Evolutionary conservation across 2,797 vertebrate genomes (phyloP).

Genomic region (Thunnus albacares): DNA sequence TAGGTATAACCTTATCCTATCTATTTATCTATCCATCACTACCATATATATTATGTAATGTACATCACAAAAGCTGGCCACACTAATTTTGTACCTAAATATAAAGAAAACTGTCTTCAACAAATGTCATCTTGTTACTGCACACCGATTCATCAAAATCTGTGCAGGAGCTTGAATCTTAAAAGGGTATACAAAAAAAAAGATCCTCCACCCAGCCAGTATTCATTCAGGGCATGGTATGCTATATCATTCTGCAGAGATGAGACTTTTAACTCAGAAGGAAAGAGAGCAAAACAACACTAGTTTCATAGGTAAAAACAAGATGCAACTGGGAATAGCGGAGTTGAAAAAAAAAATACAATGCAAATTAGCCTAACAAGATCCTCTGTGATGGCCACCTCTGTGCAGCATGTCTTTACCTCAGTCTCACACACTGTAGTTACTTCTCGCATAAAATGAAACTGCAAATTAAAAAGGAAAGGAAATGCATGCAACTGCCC

Average conservation of each 20-base stretch:
- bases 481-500: conserved; percentile 67
- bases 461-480: conserved; percentile 55
- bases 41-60: neutral
- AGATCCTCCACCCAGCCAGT: neutral
- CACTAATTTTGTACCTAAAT: neutral
- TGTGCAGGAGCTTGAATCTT: conserved; percentile 12
- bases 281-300: conserved; percentile 20
- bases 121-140: neutral
- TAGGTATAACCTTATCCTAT: no score
- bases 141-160: conserved; percentile 12
- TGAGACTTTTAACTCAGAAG: conserved; percentile 13
- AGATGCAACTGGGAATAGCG: conserved; percentile 17
- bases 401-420: conserved; percentile 33
- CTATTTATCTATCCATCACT: no score
- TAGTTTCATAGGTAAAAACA: conserved; percentile 30
- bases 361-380: conserved; percentile 50
- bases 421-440: neutral
- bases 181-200: conserved; percentile 11
- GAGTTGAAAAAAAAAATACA: neutral
- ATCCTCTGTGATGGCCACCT: conserved; percentile 55
- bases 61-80: neutral
- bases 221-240: neutral
- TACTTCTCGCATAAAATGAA: conserved; percentile 49
- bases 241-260: conserved; percentile 21
- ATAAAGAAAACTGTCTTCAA: neutral